Evolutionary conservation across 2,888 invertebrate genomes (phyloP).

Genomic region (Drosophila subquinaria): DNA sequence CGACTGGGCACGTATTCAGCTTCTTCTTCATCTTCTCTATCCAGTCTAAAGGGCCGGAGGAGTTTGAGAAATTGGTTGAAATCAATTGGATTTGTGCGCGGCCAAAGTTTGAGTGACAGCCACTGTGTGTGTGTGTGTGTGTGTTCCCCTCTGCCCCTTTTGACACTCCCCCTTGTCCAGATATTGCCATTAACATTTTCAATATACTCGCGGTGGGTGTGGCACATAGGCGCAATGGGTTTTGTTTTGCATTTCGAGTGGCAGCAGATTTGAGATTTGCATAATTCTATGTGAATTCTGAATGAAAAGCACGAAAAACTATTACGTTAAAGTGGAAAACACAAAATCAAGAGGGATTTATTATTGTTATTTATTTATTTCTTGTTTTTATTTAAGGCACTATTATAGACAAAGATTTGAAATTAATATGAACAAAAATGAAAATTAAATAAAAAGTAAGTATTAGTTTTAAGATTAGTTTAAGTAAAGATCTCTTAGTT

Average conservation of each 20-base stretch:
- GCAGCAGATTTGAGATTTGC: constrained; percentile 61
- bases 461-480: no score
- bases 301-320: constrained; percentile 34
- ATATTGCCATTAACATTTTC: constrained; percentile 60
- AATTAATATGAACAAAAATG: no score
- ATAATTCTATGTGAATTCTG: constrained; percentile 52
- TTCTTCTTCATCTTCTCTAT: background rate
- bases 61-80: constrained; percentile 71
- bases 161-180: background rate
- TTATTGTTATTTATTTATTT: no score
- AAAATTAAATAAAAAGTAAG: no score
- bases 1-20: constrained; percentile 62
- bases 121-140: constrained; percentile 13
- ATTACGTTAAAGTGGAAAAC: constrained; percentile 17
- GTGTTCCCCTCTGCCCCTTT: constrained; percentile 3
- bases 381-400: no score
- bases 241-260: constrained; percentile 52
- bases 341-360: constrained; percentile 4
- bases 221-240: constrained; percentile 49
- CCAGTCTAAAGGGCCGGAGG: constrained; percentile 17
- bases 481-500: background rate
- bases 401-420: no score
- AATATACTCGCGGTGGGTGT: constrained; percentile 47
- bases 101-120: constrained; percentile 64
- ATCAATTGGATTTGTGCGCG: constrained; percentile 76